Base-by-base conservation (phyloP, 92 coral and sea anemone genomes). In the Parazoanthus atlanticus region DNA sequence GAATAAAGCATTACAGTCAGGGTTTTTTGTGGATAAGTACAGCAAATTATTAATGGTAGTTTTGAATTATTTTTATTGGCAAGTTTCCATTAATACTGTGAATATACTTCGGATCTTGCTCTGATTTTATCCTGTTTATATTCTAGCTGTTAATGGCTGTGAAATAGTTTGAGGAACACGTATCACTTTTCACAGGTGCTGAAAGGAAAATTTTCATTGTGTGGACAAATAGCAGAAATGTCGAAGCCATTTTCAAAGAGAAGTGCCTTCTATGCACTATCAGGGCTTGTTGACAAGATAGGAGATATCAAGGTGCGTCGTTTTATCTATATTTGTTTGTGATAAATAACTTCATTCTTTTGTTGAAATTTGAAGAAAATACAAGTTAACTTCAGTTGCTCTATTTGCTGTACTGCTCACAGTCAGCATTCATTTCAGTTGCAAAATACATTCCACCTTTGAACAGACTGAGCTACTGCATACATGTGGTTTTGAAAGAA, bases 241-340 rank as follows among this genome's bases (percentile, higher is more conserved):
- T 91, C 95, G 21, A 91, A 92, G 77, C 83, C 95, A 4, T 97
- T 97, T 86, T 97, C 99, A 17, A 93, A 95, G 32, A 95, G 99
- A 83, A 97, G 99, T 92, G 99, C 99, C 19, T 96, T 93, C 75
- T 97, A 95, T 82, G 99, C 99, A 6, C 83, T 97, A 26, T 86
- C 92, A 40, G 99, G 99, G 49, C 91, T 97, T 74, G 99, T 97
- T 40, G 99, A 97, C 82, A 97, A 97, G 85, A 95, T 97, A 70
- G 99, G 98, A 25, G 98, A 97, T 76, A 91, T 97, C 49, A 97
- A 97, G 99, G 99, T 97, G 41, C 2, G 65, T 25, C 15, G 38
- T 71, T 23, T 40, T 49, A 40, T 28, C 10, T 9, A 56, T 34
- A 79, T 32, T 4, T 79, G 65, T 56, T 6, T 2, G 28, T 16